Evolutionary conservation across 2,797 vertebrate species (phyloP).

Genomic region (Falco berigora): DNA sequence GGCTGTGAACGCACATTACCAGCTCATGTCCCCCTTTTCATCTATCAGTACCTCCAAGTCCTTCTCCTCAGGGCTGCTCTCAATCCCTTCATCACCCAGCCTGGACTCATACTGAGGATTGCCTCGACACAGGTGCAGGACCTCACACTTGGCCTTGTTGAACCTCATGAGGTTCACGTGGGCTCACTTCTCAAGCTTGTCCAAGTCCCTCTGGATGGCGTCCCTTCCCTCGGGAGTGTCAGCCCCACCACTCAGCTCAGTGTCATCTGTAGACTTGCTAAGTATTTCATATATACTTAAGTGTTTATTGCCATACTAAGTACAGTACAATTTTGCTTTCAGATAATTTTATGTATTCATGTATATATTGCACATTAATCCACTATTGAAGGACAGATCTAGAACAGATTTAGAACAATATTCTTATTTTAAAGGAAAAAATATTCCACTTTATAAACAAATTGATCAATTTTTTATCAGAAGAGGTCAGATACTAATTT

Average conservation of each 20-base stretch:
- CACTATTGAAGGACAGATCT: background rate
- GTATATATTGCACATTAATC: background rate
- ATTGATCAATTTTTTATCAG: background rate
- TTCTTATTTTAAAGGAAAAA: background rate
- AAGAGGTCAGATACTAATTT: background rate
- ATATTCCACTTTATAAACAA: background rate
- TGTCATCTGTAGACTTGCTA: rapidly evolving
- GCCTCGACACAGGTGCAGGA: background rate
- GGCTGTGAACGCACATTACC: rapidly evolving
- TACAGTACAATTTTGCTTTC: background rate
- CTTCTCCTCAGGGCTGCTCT: background rate
- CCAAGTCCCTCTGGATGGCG: background rate
- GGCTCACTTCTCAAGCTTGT: too few species aligned
- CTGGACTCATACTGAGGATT: background rate
- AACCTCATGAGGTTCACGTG: background rate
- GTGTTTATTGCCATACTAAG: background rate
- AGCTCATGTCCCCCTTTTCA: background rate
- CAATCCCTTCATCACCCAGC: background rate
- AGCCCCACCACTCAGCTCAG: background rate
- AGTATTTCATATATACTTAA: background rate
- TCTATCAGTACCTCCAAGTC: background rate
- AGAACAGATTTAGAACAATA: background rate
- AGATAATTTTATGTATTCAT: background rate
- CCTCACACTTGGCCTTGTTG: background rate
- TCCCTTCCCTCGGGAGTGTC: rapidly evolving